A percentile compares a stretch with the other conserved stretches of the same genome.
Conservation (phyloP, 2,888 invertebrate species). For the Eupithecia insigniata region DNA sequence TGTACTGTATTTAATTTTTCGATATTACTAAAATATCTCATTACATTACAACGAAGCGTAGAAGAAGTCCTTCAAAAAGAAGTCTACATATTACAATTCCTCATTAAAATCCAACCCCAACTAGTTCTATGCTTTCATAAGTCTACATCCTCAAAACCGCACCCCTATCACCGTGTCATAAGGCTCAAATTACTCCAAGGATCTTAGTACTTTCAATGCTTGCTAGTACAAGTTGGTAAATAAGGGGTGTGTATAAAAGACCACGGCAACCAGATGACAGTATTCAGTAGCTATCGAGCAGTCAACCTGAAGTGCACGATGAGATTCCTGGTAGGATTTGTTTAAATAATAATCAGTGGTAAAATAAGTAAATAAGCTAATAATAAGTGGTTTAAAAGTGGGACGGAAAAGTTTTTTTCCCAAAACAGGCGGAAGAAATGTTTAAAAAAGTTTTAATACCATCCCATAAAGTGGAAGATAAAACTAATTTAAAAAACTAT, state of each 20-base stretch:
- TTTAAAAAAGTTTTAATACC: not conserved
- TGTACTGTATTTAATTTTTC: too few relatives aligned
- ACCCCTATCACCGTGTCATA: slow-evolving; percentile 36
- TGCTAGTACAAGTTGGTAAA: slow-evolving; percentile 34
- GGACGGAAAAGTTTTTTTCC: not conserved
- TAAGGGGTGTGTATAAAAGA: slow-evolving; percentile 72
- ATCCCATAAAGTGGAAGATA: too few relatives aligned
- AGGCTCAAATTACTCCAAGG: slow-evolving; percentile 48
- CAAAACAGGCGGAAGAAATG: not conserved
- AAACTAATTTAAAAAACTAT: not conserved
- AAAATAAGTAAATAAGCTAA: too few relatives aligned
- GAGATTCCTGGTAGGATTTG: slow-evolving; percentile 80
- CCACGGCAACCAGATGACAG: slow-evolving; percentile 54
- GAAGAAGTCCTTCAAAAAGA: slow-evolving; percentile 16
- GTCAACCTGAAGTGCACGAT: slow-evolving; percentile 82
- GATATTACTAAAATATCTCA: not conserved
- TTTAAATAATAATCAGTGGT: slow-evolving; percentile 31
- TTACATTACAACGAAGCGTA: not conserved
- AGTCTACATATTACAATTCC: not conserved
- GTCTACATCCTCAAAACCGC: slow-evolving; percentile 27
- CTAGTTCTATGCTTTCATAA: slow-evolving; percentile 32
- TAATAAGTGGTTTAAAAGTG: too few relatives aligned
- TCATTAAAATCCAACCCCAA: slow-evolving; percentile 27
- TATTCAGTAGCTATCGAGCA: slow-evolving; percentile 82
- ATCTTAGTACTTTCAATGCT: slow-evolving; percentile 60